These are phyloP conservation scores for Tanytarsus gracilentus DNA, from an alignment of 2,888 invertebrate genomes.

Conservation along the genomic window DNA sequence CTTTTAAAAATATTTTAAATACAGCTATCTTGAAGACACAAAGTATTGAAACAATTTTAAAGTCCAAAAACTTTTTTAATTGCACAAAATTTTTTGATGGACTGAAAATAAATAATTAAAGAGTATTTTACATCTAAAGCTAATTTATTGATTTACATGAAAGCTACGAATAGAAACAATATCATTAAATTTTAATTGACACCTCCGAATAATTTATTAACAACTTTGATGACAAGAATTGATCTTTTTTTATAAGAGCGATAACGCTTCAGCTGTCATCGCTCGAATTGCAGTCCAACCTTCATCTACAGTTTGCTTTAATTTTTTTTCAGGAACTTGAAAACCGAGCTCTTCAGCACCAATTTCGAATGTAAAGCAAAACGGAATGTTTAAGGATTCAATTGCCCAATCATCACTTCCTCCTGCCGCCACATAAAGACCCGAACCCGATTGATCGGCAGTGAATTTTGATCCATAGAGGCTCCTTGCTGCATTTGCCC, in stretches of 20 bases:
- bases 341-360: conserved; percentile 40
- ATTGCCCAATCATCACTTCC: conserved; percentile 42
- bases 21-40: no score
- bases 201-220: not conserved
- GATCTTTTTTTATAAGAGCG: no score
- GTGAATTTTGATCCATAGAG: conserved; percentile 38
- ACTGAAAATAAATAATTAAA: no score
- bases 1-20: no score
- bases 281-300: conserved; percentile 43
- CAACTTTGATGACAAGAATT: no score
- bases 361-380: conserved; percentile 41
- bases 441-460: conserved; percentile 4
- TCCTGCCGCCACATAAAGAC: conserved; percentile 38
- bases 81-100: no score
- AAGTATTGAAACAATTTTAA: no score
- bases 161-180: no score
- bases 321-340: conserved; percentile 38
- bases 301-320: conserved; percentile 39
- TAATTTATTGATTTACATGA: no score
- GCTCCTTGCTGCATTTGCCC: conserved; percentile 37
- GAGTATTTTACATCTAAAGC: no score
- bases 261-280: conserved; percentile 34
- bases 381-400: conserved; percentile 38
- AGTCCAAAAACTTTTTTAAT: no score
- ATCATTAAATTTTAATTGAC: no score